phyloP scores from a whole-genome alignment of 2,113 vertebrate genomes.

The Microcebus lehilahytsara region DNA sequence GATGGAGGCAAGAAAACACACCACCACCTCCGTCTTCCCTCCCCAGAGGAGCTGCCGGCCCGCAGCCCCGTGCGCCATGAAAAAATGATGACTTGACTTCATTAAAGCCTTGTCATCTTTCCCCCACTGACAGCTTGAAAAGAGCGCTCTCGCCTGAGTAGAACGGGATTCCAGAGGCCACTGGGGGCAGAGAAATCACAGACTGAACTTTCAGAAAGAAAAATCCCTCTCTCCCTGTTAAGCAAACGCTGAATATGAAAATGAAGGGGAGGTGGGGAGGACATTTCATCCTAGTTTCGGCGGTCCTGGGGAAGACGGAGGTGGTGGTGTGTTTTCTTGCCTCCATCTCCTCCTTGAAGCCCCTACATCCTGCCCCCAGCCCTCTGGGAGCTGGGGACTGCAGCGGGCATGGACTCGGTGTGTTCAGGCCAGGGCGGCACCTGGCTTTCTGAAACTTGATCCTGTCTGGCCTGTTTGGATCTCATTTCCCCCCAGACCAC shows the following conservation, averaged over 20 bases:
- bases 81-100: slow-evolving; percentile 75
- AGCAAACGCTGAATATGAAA: slow-evolving; percentile 32
- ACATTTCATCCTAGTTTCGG: not conserved
- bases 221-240: not conserved
- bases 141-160: slow-evolving; percentile 30
- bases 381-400: too few species aligned
- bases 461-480: not conserved
- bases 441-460: not conserved
- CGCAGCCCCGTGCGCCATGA: slow-evolving; percentile 8
- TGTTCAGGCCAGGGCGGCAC: not conserved
- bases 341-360: too few species aligned
- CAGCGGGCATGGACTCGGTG: not conserved
- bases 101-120: slow-evolving; percentile 71
- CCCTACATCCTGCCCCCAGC: too few species aligned
- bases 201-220: slow-evolving; percentile 44
- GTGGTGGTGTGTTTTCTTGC: too few species aligned
- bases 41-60: not conserved
- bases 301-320: too few species aligned
- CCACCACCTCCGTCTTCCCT: not conserved
- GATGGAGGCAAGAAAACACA: not conserved
- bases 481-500: not conserved
- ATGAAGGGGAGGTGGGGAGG: not conserved
- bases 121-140: slow-evolving; percentile 55
- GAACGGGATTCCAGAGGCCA: slow-evolving; percentile 38
- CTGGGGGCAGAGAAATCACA: slow-evolving; percentile 29